Evolutionary conservation across 2,797 vertebrate species (phyloP).

Genomic region (Melanotaenia parkinsoni): DNA sequence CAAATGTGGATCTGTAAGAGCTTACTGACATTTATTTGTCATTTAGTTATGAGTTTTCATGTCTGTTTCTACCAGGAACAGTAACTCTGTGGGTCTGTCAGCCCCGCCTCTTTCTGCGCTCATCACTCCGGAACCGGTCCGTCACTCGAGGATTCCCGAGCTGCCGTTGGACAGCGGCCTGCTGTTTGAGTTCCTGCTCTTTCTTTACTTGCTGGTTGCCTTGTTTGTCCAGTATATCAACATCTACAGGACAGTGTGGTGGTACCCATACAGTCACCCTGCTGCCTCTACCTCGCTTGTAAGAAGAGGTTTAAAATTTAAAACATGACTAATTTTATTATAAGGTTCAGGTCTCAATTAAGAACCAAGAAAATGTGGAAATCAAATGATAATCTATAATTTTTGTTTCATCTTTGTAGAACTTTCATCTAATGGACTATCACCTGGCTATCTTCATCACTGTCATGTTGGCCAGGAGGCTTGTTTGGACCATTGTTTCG

Average conservation of each 20-base stretch:
- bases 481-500: constrained; percentile 96
- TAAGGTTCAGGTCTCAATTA: not conserved
- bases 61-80: constrained; percentile 83
- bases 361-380: not conserved
- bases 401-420: constrained; percentile 98
- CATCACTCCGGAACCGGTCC: constrained; percentile 95
- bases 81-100: constrained; percentile 89
- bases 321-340: not conserved
- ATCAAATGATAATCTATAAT: constrained; percentile 45
- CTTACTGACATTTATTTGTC: too few species aligned
- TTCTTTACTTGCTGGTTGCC: constrained; percentile 95
- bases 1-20: too few species aligned
- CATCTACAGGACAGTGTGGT: constrained; percentile 99
- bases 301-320: constrained; percentile 50
- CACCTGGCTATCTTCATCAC: constrained; percentile 98
- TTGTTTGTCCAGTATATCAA: constrained; percentile 99
- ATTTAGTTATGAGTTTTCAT: not conserved
- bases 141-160: constrained; percentile 95
- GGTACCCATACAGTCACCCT: constrained; percentile 96
- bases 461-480: constrained; percentile 96
- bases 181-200: constrained; percentile 97
- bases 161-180: constrained; percentile 94
- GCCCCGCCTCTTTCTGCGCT: constrained; percentile 94
- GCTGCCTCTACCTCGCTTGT: constrained; percentile 97
- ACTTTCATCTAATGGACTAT: constrained; percentile 98